These are phyloP conservation scores for Disparrhopalites patrizii DNA, from an alignment of 2,888 invertebrate species.

Conservation along the genomic window DNA sequence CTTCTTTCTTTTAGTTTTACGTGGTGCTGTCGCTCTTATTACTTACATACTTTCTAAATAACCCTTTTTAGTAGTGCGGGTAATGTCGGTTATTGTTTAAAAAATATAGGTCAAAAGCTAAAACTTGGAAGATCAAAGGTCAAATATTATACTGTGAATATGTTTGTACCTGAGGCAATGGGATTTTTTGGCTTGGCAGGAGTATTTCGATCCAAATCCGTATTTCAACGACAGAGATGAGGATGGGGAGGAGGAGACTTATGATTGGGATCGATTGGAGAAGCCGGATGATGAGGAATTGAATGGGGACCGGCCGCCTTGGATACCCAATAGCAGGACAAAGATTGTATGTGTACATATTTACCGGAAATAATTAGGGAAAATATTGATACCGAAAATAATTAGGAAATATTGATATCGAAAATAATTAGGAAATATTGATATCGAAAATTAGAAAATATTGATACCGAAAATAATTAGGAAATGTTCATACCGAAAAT, in stretches of 20 bases:
- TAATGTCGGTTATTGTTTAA: too few species aligned
- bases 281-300: background rate
- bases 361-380: too few species aligned
- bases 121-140: background rate
- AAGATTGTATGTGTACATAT: conserved; percentile 25
- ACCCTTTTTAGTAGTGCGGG: too few species aligned
- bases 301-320: conserved; percentile 30
- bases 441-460: too few species aligned
- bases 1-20: too few species aligned
- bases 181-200: conserved; percentile 46
- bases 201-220: conserved; percentile 54
- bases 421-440: too few species aligned
- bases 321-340: conserved; percentile 36
- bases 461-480: too few species aligned
- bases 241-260: conserved; percentile 38
- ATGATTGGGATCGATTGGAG: conserved; percentile 40
- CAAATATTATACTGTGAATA: background rate
- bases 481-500: too few species aligned
- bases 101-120: background rate
- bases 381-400: too few species aligned
- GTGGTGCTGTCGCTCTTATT: too few species aligned
- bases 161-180: background rate
- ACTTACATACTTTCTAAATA: background rate
- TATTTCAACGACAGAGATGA: conserved; percentile 48
- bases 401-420: too few species aligned